phyloP scores from a whole-genome alignment of 2,797 vertebrate species.

The Notamacropus eugenii region DNA sequence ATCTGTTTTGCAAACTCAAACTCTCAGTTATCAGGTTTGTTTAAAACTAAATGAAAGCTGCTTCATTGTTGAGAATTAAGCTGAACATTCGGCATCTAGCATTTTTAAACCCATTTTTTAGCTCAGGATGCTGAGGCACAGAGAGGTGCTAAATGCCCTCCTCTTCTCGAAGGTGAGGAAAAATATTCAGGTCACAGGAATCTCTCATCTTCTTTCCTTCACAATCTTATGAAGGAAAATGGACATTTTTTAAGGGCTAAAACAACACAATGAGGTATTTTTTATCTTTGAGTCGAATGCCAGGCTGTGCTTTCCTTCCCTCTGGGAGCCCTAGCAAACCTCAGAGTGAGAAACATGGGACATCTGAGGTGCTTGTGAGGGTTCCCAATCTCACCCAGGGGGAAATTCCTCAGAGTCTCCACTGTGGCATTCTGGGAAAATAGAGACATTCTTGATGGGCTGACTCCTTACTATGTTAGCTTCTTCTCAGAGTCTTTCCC shows the following conservation, averaged over 20 bases:
- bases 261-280: not conserved
- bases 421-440: not conserved
- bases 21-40: not conserved
- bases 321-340: not conserved
- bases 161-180: not conserved
- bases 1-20: not conserved
- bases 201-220: constrained; percentile 1
- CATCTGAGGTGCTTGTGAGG: not conserved
- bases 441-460: not conserved
- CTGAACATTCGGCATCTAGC: not conserved
- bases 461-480: not conserved
- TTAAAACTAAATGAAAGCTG: not conserved
- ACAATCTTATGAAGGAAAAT: not conserved
- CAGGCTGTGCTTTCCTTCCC: not conserved
- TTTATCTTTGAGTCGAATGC: not conserved
- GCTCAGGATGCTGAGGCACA: not conserved
- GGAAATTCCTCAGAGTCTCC: not conserved
- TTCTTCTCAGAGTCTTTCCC: not conserved
- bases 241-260: not conserved
- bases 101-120: not conserved
- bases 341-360: not conserved
- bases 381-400: not conserved
- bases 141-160: not conserved
- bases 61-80: not conserved
- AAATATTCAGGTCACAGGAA: not conserved